Percentiles rank a stretch among this genome's conserved stretches.
phyloP scores from a whole-genome alignment of 2,113 vertebrate species.

The Electrona antarctica region DNA sequence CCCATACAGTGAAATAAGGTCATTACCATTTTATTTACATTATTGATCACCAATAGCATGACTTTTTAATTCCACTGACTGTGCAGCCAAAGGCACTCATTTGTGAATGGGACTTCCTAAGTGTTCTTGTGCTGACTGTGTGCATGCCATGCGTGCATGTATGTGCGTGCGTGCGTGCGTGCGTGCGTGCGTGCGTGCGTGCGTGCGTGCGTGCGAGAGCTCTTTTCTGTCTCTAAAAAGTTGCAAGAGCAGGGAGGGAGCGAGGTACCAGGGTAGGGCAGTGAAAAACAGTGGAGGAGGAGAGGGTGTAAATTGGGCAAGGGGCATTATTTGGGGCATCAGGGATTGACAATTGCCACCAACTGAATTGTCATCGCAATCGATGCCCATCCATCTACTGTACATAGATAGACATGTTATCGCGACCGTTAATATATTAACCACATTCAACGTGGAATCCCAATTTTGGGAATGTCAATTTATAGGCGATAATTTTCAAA shows the following conservation, averaged over 20 bases:
- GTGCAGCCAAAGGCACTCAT: slow-evolving; percentile 27
- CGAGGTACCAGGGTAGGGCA: slow-evolving; percentile 41
- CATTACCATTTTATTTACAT: slow-evolving; percentile 60
- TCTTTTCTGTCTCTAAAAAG: slow-evolving; percentile 47
- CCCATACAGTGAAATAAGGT: slow-evolving; percentile 42
- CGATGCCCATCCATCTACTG: no score
- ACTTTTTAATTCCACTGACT: slow-evolving; percentile 37
- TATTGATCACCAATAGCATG: slow-evolving; percentile 54
- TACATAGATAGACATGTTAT: no score
- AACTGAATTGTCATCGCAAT: no score
- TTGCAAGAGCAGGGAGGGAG: slow-evolving; percentile 31
- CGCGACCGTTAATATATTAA: no score
- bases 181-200: slow-evolving; percentile 20
- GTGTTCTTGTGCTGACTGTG: slow-evolving; percentile 38
- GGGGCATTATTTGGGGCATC: no score
- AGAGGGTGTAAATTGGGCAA: not conserved
- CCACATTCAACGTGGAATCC: no score
- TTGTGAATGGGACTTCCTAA: slow-evolving; percentile 41
- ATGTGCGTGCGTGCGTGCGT: slow-evolving; percentile 27
- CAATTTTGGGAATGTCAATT: no score
- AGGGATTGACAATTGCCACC: no score
- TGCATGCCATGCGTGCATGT: slow-evolving; percentile 13
- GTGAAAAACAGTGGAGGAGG: slow-evolving; percentile 41
- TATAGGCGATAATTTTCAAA: no score
- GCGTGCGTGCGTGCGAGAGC: slow-evolving; percentile 7